Percentiles rank a stretch among this genome's conserved stretches.
Evolutionary conservation across 2,113 vertebrate species (phyloP).

Genomic region (Pandion haliaetus): DNA sequence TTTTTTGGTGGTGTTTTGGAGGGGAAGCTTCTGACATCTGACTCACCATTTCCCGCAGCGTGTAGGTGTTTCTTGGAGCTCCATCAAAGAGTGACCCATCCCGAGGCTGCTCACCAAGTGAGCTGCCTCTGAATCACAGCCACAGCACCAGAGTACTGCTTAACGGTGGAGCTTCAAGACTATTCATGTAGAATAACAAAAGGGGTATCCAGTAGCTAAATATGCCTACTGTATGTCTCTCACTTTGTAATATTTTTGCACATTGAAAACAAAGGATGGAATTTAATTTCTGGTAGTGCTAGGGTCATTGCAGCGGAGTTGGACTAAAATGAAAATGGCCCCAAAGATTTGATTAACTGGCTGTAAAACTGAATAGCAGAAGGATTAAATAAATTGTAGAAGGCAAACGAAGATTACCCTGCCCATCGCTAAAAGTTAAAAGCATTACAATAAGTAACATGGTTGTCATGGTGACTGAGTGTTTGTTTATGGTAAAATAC

Average conservation of each 20-base stretch:
- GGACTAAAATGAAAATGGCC: not conserved
- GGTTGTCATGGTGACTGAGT: constrained; percentile 33
- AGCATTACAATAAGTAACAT: not conserved
- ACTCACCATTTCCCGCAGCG: not conserved
- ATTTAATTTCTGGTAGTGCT: not conserved
- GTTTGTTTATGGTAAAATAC: constrained; percentile 6
- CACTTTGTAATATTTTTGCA: not conserved
- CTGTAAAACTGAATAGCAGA: not conserved
- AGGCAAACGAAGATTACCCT: not conserved
- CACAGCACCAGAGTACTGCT: not conserved
- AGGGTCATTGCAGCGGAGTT: not conserved
- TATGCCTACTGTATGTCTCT: not conserved
- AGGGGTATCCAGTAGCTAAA: not conserved
- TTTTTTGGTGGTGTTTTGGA: not conserved
- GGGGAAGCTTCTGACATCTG: not conserved
- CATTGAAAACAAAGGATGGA: not conserved
- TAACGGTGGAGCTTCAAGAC: not conserved
- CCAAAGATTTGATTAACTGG: not conserved
- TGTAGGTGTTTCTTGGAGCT: constrained; percentile 14
- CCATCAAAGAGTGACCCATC: not conserved
- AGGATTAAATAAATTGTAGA: not conserved
- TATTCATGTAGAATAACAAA: not conserved
- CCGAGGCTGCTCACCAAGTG: accelerated
- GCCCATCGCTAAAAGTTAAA: not conserved
- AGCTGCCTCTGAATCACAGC: not conserved